Evolutionary conservation across 2,888 invertebrate genomes (phyloP), one percentile per base, ranked within the genome.

Genomic region (Drosophila acutilabella): DNA sequence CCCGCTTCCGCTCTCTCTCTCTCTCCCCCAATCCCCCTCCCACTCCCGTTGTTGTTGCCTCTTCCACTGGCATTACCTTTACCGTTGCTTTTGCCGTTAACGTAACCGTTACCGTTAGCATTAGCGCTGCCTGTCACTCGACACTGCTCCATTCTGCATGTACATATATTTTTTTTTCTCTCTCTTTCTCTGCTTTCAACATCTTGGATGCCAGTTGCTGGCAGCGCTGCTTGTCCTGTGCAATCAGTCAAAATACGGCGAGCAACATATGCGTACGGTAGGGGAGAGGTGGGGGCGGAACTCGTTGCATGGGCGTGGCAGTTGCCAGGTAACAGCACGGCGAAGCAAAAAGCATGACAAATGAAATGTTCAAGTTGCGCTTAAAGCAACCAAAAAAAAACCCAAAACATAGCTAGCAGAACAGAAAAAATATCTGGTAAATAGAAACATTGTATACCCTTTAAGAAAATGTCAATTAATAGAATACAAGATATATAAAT

Each of bases 331-430:
- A 82, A 51, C 66, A 66, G 57, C 53, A 62, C 71, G 40, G 64
- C 59, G 40, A 48, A 57, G 69, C 65, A 88, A 84, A 89, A 85
- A 89, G 85, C 81, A 89, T 85, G 85, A 85, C 85, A 85, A 85
- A 85, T 89, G 85, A 87, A 84, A 85, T 89, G 88, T 84, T 89
- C 88, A 85, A 84, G 81, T 84, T 81, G 71, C 84, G 87, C 84
- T 86, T 78, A 71, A 75, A 78, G 75, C 65, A 71, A 77, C 65
- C 50, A 68, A 66, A 64, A 71, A 60, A 65, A 66, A 64, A 66
- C 60, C 60, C 50, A 74, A 54, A 61, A 65, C 50, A 62, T 65
- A 75, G 56, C 59, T 51, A 73, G 13, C 36, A 4, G 13, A 36
- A 36, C 11, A 36, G 7, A 8, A 13, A 36, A 36, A 11, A 13